A percentile compares a stretch with the other conserved stretches of the same genome.
Evolutionary conservation across 2,888 invertebrate genomes (phyloP).

Genomic region (Parnassius smintheus): DNA sequence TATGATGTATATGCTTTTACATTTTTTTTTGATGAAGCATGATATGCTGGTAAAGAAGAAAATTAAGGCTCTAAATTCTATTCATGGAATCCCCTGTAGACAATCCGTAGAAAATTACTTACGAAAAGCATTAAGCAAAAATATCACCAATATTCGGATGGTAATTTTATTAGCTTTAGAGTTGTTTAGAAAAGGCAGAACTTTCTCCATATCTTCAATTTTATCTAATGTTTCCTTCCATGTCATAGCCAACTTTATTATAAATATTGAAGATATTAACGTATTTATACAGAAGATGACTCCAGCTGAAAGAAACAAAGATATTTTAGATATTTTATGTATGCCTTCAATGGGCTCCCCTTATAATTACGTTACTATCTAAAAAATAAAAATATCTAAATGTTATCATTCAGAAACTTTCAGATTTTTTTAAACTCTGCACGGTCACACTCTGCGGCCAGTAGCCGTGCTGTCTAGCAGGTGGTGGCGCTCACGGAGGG

Average conservation of each 20-base stretch:
- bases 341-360: background rate
- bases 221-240: constrained; percentile 14
- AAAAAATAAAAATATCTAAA: background rate
- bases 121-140: background rate
- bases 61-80: background rate
- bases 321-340: background rate
- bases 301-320: constrained; percentile 9
- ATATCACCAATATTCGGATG: background rate
- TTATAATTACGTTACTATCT: background rate
- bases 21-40: no score
- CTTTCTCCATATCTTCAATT: constrained; percentile 10
- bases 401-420: background rate
- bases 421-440: background rate
- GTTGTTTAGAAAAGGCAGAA: constrained; percentile 3
- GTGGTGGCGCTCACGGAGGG: no score
- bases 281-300: constrained; percentile 18
- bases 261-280: constrained; percentile 8
- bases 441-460: no score
- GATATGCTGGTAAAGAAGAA: no score
- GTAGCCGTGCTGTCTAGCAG: no score
- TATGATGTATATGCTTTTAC: no score
- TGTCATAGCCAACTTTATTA: constrained; percentile 10
- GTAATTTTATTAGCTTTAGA: constrained; percentile 5
- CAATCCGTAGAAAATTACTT: background rate
- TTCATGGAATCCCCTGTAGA: background rate